Percentiles rank a stretch among this genome's conserved stretches.
phyloP scores from a whole-genome alignment of 2,113 vertebrate genomes.

The Meles meles region DNA sequence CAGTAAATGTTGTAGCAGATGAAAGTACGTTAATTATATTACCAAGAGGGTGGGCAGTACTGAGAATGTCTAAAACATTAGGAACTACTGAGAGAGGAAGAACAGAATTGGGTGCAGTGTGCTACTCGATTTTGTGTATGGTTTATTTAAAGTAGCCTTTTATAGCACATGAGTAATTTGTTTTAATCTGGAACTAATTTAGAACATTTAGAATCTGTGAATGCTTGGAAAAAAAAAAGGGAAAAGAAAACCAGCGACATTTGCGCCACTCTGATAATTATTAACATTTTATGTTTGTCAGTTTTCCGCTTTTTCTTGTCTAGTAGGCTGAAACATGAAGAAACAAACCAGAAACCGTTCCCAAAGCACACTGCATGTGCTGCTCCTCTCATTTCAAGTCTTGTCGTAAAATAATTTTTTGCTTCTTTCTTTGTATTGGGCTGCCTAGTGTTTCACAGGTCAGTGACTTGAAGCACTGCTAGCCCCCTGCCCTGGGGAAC shows the following conservation, averaged over 20 bases:
- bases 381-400: neutral
- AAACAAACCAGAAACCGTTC: neutral
- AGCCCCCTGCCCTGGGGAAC: neutral
- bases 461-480: neutral
- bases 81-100: neutral
- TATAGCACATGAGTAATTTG: neutral
- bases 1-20: neutral
- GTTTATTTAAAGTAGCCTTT: slow-evolving; percentile 18
- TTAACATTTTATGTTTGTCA: neutral
- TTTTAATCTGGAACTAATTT: neutral
- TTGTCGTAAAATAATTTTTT: neutral
- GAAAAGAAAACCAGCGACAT: neutral
- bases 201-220: neutral
- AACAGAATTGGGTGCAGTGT: neutral
- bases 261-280: neutral
- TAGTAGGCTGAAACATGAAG: neutral
- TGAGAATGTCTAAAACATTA: neutral
- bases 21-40: neutral
- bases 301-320: neutral
- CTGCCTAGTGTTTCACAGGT: neutral
- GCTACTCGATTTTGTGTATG: neutral
- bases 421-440: neutral
- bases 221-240: neutral
- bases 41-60: neutral
- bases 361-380: neutral